Conservation (phyloP, 2,113 vertebrate species). For the Pontoporia blainvillei region DNA sequence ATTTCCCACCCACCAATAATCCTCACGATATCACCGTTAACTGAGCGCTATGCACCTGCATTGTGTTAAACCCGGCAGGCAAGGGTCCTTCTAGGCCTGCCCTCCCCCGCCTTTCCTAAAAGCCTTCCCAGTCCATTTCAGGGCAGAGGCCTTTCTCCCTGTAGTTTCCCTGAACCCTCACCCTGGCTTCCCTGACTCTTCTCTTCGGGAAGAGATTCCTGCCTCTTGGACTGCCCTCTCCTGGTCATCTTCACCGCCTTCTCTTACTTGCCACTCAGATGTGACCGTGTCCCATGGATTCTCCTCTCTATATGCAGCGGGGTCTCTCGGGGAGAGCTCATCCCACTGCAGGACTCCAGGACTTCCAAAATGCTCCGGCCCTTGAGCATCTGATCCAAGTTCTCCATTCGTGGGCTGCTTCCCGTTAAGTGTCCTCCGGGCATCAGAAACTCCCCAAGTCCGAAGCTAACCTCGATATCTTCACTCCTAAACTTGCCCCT, state of each 20-base stretch:
- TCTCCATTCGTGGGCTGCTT: not conserved
- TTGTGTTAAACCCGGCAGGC: not conserved
- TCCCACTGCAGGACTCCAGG: not conserved
- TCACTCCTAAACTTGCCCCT: not conserved
- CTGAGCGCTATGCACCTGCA: rapidly evolving
- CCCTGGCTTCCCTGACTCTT: not conserved
- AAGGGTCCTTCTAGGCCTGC: not conserved
- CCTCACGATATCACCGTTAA: rapidly evolving
- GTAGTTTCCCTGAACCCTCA: too few species aligned
- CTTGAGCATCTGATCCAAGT: not conserved
- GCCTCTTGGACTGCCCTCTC: not conserved
- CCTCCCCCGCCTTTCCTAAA: not conserved
- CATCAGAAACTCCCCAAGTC: not conserved
- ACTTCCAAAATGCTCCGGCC: not conserved
- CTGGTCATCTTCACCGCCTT: not conserved
- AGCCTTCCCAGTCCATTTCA: too few species aligned
- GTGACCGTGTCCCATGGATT: not conserved
- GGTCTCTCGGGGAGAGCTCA: not conserved
- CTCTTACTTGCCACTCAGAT: not conserved
- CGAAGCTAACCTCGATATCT: not conserved
- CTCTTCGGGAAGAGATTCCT: not conserved
- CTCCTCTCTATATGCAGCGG: not conserved
- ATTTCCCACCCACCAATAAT: not conserved
- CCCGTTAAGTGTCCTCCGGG: not conserved
- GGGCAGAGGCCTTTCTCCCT: not conserved